These are phyloP conservation scores for Eurytoma californica DNA, from an alignment of 2,888 invertebrate species.

Conservation along the genomic window DNA sequence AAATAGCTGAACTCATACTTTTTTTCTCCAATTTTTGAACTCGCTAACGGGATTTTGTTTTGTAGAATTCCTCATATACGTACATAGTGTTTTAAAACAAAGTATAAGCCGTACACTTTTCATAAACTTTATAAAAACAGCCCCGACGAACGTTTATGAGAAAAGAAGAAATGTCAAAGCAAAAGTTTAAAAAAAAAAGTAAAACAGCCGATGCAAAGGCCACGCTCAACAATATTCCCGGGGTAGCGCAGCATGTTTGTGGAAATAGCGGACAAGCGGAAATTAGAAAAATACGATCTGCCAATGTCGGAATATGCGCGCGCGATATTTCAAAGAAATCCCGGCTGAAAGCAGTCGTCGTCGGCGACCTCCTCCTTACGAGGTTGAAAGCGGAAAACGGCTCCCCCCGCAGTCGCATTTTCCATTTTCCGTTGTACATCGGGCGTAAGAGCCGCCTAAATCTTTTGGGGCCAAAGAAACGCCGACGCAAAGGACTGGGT, in stretches of 20 bases:
- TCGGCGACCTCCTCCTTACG: background rate
- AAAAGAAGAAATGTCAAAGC: too few relatives aligned
- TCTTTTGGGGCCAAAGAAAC: conserved; percentile 32
- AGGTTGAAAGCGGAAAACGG: conserved; percentile 3
- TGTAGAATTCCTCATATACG: too few relatives aligned
- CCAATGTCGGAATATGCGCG: conserved; percentile 11
- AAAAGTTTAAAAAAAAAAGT: background rate
- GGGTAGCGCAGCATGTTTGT: background rate
- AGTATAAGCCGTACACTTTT: too few relatives aligned
- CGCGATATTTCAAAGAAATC: conserved; percentile 44
- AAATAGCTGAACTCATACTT: too few relatives aligned
- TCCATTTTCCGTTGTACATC: conserved; percentile 42
- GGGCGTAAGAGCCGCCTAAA: conserved; percentile 43
- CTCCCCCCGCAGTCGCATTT: conserved; percentile 9
- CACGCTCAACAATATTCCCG: conserved; percentile 15
- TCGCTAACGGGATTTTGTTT: too few relatives aligned
- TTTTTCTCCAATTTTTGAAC: too few relatives aligned
- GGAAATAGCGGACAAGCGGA: conserved; percentile 2
- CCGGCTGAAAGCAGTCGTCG: conserved; percentile 15
- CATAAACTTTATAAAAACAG: too few relatives aligned
- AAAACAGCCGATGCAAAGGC: background rate
- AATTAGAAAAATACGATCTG: conserved; percentile 50
- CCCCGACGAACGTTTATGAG: too few relatives aligned
- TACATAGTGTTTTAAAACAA: too few relatives aligned
- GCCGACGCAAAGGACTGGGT: background rate